Evolutionary conservation across 2,113 vertebrate genomes (phyloP).

Genomic region (Empidonax traillii): DNA sequence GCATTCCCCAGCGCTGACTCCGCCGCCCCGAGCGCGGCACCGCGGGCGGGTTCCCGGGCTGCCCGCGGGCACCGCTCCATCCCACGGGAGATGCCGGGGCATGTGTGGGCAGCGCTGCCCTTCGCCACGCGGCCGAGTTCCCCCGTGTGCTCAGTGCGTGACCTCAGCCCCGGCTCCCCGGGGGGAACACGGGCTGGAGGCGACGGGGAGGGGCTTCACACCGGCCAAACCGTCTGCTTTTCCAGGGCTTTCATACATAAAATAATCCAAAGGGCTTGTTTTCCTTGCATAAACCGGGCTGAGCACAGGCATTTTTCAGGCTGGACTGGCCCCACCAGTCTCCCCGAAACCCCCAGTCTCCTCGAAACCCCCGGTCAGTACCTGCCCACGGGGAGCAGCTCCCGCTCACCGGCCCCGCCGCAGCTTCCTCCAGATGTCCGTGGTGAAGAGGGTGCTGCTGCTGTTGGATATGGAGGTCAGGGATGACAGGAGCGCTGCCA

Average conservation of each 20-base stretch:
- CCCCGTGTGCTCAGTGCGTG: accelerated
- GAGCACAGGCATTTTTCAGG: not conserved
- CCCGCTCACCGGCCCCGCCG: slow-evolving; percentile 78
- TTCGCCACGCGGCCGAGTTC: accelerated
- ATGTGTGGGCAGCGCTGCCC: not conserved
- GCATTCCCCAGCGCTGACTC: not conserved
- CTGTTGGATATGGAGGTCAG: slow-evolving; percentile 92
- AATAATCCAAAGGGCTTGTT: not conserved
- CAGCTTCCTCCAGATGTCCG: slow-evolving; percentile 90
- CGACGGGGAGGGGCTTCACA: accelerated
- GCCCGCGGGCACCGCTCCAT: not conserved
- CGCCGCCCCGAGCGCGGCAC: not conserved
- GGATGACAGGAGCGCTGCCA: slow-evolving; percentile 90
- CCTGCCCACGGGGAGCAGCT: slow-evolving; percentile 90
- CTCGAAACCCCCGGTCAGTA: not conserved
- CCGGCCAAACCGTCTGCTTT: not conserved
- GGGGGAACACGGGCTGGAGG: accelerated
- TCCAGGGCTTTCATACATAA: not conserved
- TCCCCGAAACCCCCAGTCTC: not conserved
- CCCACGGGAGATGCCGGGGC: not conserved
- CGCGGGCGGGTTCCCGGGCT: not conserved
- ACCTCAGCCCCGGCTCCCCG: accelerated
- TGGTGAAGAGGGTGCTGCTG: slow-evolving; percentile 90
- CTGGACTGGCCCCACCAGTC: not conserved
- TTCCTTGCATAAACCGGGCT: not conserved